Conservation (phyloP, 2,888 invertebrate species). For the Pimpla rufipes region DNA sequence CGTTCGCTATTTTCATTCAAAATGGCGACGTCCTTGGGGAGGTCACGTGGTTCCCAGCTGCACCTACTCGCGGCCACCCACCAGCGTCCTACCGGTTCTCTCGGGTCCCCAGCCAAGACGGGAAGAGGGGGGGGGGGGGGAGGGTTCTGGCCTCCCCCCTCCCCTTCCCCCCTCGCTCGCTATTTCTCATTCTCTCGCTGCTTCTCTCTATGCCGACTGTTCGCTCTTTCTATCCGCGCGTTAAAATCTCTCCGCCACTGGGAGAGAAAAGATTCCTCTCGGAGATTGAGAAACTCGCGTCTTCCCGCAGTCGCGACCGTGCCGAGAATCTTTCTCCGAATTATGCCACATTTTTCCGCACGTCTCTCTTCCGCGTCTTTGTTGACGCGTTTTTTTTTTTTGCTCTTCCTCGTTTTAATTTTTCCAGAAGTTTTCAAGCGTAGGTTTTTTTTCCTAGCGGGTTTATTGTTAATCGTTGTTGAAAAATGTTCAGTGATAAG, state of each 20-base stretch:
- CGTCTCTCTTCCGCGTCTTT: constrained; percentile 19
- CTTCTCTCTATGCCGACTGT: constrained; percentile 27
- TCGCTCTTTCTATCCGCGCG: constrained; percentile 20
- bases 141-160: constrained; percentile 40
- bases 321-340: constrained; percentile 15
- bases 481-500: too few relatives aligned
- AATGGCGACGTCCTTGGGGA: constrained; percentile 82
- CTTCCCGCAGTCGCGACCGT: neutral
- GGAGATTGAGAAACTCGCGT: constrained; percentile 41
- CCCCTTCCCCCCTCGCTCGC: constrained; percentile 30
- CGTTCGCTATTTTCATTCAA: constrained; percentile 74
- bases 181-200: constrained; percentile 45
- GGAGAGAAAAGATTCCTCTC: constrained; percentile 40
- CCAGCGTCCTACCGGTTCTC: constrained; percentile 73
- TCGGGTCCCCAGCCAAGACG: constrained; percentile 8
- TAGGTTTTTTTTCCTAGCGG: constrained; percentile 40
- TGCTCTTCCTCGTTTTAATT: constrained; percentile 26
- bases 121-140: too few relatives aligned
- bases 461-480: too few relatives aligned
- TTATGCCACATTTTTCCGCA: constrained; percentile 4
- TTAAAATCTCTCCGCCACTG: constrained; percentile 33
- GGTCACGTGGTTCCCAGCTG: constrained; percentile 81
- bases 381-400: constrained; percentile 1
- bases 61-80: constrained; percentile 78
- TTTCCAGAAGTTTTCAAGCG: constrained; percentile 32